Evolutionary conservation across 2,113 vertebrate genomes (phyloP), one percentile per base, ranked within the genome.

Genomic region (Tympanuchus pallidicinctus): DNA sequence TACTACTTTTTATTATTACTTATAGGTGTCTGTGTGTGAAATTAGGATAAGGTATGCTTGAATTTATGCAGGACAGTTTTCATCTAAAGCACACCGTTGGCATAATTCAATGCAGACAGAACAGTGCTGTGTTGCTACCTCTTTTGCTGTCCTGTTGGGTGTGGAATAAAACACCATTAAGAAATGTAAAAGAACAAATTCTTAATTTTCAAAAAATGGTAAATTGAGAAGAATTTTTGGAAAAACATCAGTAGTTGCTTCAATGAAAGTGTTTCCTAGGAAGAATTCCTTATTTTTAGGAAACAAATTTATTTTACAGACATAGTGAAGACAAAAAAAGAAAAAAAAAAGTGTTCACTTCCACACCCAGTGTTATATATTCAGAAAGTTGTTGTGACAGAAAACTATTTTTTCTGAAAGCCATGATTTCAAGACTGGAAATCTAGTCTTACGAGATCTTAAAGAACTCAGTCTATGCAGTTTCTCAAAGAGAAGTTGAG

Each of bases 391-490:
- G 34, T 11, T 56, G 36, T 50, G n/a, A 15, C 0, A 12, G 19
- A 57, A 82, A 32, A 24, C 24, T 63, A 21, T 27, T 42, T 82
- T 72, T 82, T 72, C 42, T 72, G 25, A 72, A 73, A 79, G 12
- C 15, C 6, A 13, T 75, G 13, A 13, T 47, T 75, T 36, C 0
- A 1, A 19, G 17, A 21, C 45, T 0, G 2, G 8, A 75, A 11
- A 87, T 50, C 63, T 56, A 45, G 36, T 10, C 11, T 74, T 16
- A n/a, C 20, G 27, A 71, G 28, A 5, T 71, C 63, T 70, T 34
- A 48, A 67, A 78, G n/a, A 47, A 32, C 8, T 64, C 3, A 2
- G 13, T 43, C 2, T 8, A 2, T 78, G 17, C 17, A 71, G 32
- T 8, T 87, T 75, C 34, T 87, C 34, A 45, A 48, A 75, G 50